Evolutionary conservation across 2,113 vertebrate genomes (phyloP).

Genomic region (Gadus chalcogrammus): DNA sequence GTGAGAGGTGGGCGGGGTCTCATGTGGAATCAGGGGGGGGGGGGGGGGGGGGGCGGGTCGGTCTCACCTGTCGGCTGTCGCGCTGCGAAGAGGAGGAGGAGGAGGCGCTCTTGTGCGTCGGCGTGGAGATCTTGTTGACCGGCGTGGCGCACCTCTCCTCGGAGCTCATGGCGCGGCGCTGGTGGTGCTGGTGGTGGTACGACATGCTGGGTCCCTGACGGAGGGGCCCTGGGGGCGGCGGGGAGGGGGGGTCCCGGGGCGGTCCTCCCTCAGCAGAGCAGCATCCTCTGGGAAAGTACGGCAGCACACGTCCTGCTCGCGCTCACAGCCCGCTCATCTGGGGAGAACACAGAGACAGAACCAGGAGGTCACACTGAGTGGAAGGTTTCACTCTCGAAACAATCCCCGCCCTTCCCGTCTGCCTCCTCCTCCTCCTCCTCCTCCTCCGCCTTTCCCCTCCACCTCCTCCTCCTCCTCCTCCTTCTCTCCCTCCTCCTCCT

Average conservation of each 20-base stretch:
- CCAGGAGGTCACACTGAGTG: constrained; percentile 12
- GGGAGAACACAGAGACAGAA: constrained; percentile 20
- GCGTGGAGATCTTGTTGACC: constrained; percentile 85
- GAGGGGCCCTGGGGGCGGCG: constrained; percentile 45
- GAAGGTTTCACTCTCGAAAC: no score
- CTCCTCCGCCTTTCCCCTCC: not conserved
- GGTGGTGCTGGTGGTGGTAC: constrained; percentile 62
- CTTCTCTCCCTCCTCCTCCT: no score
- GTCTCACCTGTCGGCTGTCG: constrained; percentile 90
- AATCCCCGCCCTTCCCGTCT: constrained; percentile 3
- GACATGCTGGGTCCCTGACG: constrained; percentile 54
- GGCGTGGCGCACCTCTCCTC: constrained; percentile 86
- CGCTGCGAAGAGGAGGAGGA: constrained; percentile 89
- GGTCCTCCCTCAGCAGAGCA: constrained; percentile 34
- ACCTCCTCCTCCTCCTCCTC: no score
- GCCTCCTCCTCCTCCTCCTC: no score
- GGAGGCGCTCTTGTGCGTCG: constrained; percentile 91
- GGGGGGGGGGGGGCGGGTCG: not conserved
- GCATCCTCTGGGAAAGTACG: constrained; percentile 50
- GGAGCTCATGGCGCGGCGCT: constrained; percentile 83
- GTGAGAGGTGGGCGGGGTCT: constrained; percentile 27
- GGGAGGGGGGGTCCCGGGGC: constrained; percentile 54
- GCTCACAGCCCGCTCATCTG: constrained; percentile 56
- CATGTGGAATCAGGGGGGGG: not conserved
- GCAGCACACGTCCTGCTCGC: constrained; percentile 29